A percentile compares a stretch with the other conserved stretches of the same genome.
Conservation (phyloP, 2,797 vertebrate genomes). For the Phoxinus dragarum region DNA sequence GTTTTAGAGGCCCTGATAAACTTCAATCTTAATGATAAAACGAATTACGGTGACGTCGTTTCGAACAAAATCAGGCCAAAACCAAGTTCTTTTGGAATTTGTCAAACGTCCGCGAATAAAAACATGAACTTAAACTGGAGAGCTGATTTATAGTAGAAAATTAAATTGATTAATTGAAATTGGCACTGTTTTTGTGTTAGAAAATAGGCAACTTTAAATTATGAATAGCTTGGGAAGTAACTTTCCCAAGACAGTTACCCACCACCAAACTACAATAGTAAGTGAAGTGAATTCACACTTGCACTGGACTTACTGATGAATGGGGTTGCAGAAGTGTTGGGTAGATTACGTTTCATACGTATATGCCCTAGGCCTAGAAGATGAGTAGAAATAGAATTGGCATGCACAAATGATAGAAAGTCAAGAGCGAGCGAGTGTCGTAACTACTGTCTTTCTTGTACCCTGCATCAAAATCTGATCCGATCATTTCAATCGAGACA, state of each 20-base stretch:
- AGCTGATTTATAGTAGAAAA: no score
- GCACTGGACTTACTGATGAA: conserved; percentile 16
- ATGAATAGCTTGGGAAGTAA: neutral
- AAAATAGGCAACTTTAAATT: neutral
- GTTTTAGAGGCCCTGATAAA: neutral
- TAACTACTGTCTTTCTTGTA: neutral
- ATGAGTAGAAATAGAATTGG: conserved; percentile 33
- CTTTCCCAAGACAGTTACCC: neutral
- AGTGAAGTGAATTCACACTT: conserved; percentile 37
- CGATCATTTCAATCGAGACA: conserved; percentile 26
- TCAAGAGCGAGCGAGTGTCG: neutral
- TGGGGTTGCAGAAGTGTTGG: no score
- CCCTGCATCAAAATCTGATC: conserved; percentile 35
- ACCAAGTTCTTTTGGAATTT: neutral
- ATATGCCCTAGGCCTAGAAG: neutral
- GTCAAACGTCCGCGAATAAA: neutral
- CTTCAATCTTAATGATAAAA: neutral
- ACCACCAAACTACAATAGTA: conserved; percentile 18
- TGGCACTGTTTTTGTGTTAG: no score
- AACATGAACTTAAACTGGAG: no score
- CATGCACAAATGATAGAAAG: conserved; percentile 46
- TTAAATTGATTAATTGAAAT: no score
- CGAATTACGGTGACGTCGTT: no score
- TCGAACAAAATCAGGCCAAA: no score
- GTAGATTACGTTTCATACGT: conserved; percentile 33